Base-by-base conservation (phyloP, 1,140 invertebrate species). In the Drosophila albomicans region DNA sequence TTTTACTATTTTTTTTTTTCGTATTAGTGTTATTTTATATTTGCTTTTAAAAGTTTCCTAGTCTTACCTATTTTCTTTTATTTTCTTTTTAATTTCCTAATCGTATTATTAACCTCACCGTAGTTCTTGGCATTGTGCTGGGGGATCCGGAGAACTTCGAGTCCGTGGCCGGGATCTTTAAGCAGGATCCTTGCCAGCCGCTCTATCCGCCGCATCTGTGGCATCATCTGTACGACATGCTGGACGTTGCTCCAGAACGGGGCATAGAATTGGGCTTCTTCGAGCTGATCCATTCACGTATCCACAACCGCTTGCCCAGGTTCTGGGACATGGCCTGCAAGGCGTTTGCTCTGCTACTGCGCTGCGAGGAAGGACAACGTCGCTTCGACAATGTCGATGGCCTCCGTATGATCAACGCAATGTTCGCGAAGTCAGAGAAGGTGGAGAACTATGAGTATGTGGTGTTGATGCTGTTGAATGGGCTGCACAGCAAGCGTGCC, bases 331-430 rank as follows among this genome's bases (percentile, higher is more conserved):
- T 79, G 63, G 52, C 56, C 32, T 74, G 78, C 74, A 92, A 92
- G 51, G 85, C 91, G 0, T 92, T 92, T 45, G 91, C 87, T 0
- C 30, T 92, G 32, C 48, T 92, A 0, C 64, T 92, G 4, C 72
- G 91, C 48, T 92, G 91, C 51, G 45, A 1, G 0, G 84, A 89
- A n/a, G 91, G 91, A 1, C 91, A 91, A 28, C 59, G 56, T 2
- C 79, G 73, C 2, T 92, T 92, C 20, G 80, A 89, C 28, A 57
- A 59, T 0, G 38, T 84, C 2, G 91, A 92, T 51, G 91, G 87
- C 1, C 41, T 92, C 0, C 74, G 79, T 10, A 28, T 91, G 30
- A 59, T 92, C 16, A 77, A 77, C 59, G 48, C 75, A 0, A 54
- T 87, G 11, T 76, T 92, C 1, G 49, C 8, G 75, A 1, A 3